These are phyloP conservation scores for Cyanistes caeruleus DNA, from an alignment of 2,113 vertebrate genomes.

Conservation along the genomic window DNA sequence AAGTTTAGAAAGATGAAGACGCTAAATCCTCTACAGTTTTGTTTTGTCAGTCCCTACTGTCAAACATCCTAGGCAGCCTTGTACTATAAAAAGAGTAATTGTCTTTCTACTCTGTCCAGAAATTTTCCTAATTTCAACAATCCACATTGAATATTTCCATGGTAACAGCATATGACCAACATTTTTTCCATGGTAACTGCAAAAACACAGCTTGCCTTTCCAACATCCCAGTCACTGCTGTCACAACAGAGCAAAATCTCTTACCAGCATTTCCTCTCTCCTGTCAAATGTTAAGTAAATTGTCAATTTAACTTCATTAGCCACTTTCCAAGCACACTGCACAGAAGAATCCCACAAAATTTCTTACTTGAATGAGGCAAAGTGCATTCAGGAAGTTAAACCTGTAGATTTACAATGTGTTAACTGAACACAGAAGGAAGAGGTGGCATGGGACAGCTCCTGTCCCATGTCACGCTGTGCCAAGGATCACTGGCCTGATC, in stretches of 20 bases:
- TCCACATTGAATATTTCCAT: conserved; percentile 34
- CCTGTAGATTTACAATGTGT: rapidly evolving
- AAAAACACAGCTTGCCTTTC: conserved; percentile 14
- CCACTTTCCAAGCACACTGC: neutral
- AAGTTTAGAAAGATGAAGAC: neutral
- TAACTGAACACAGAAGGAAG: neutral
- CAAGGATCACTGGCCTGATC: neutral
- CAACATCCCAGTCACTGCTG: conserved; percentile 10
- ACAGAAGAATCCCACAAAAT: neutral
- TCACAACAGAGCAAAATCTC: conserved; percentile 56
- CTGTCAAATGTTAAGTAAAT: conserved; percentile 39
- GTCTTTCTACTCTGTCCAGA: conserved; percentile 39
- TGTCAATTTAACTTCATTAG: conserved; percentile 47
- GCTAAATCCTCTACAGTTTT: neutral
- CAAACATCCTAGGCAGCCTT: neutral
- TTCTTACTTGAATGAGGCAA: neutral
- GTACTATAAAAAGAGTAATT: conserved; percentile 32
- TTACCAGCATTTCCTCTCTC: neutral
- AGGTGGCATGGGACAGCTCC: neutral
- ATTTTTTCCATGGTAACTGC: conserved; percentile 38
- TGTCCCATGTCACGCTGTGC: rapidly evolving
- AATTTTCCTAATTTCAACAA: conserved; percentile 53
- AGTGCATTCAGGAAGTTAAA: neutral
- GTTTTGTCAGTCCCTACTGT: neutral
- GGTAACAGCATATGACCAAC: conserved; percentile 47